These are phyloP conservation scores for Brevipalpus yothersi DNA, from an alignment of 1,140 invertebrate genomes.

Conservation along the genomic window DNA sequence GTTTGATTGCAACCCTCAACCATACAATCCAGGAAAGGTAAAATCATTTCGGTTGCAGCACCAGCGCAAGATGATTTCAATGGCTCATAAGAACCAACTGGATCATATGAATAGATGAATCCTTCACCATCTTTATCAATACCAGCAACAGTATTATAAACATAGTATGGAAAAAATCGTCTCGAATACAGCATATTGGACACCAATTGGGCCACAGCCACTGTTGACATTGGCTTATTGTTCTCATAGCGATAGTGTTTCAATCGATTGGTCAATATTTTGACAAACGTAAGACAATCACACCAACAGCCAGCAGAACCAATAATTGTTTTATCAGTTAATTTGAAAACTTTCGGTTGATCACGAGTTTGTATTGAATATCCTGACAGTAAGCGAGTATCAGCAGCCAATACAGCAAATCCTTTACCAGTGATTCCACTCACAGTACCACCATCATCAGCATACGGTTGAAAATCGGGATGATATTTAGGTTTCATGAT, in stretches of 20 bases:
- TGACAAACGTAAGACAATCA: constrained; percentile 75
- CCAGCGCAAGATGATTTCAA: constrained; percentile 55
- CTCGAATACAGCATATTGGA: constrained; percentile 88
- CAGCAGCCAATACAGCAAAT: constrained; percentile 61
- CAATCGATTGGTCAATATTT: constrained; percentile 58
- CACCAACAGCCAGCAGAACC: constrained; percentile 87
- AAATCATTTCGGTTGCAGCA: constrained; percentile 46
- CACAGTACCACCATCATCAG: constrained; percentile 27
- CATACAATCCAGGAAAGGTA: constrained; percentile 68
- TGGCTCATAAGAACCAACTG: constrained; percentile 54
- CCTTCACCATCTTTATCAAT: constrained; percentile 29
- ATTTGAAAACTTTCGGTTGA: constrained; percentile 52
- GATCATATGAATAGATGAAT: constrained; percentile 15
- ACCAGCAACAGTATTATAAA: constrained; percentile 80
- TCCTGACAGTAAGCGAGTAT: constrained; percentile 74
- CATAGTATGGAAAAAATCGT: constrained; percentile 95
- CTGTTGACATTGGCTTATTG: constrained; percentile 70
- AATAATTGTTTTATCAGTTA: constrained; percentile 57
- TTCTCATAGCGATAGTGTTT: constrained; percentile 92
- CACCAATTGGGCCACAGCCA: constrained; percentile 77
- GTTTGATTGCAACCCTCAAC: constrained; percentile 44
- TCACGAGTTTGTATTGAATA: constrained; percentile 67
- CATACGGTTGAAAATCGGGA: constrained; percentile 6
- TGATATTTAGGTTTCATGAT: neutral
- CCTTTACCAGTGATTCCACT: constrained; percentile 80